Base-by-base conservation (phyloP, 2,797 vertebrate species). In the Lagorchestes hirsutus region DNA sequence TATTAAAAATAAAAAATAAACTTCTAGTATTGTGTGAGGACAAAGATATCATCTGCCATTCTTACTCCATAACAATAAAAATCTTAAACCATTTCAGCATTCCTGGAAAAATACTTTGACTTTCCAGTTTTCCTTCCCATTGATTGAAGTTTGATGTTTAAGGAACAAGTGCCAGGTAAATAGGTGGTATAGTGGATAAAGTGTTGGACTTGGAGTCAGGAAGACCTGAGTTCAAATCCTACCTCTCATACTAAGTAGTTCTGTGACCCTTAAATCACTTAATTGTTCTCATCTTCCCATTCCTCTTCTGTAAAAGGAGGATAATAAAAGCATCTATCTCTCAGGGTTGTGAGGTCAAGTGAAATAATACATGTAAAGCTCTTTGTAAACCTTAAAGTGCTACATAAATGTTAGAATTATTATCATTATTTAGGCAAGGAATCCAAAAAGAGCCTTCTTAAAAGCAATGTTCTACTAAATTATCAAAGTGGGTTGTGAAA, bases 61-160 rank as follows among this genome's bases (percentile, higher is more conserved):
- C 62, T 90, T 59, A 52, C 62, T 95, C 93, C n/a, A 91, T 3
- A 91, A 54, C 95, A 95, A 93, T 29, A 87, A 94, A 11, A 94
- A 50, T 91, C 82, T 59, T 91, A 96, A 96, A 91, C 54, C 90
- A 59, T 97, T 95, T 97, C 96, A 56, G 74, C 90, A 97, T 96
- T 97, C 94, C 24, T 93, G 92, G 57, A 74, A 92, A 50, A 92
- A 94, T 94, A 74, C 82, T 56, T 90, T 74, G 93, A 56, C 34
- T 50, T 96, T 97, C 93, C 67, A 94, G 92, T 94, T 67, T 93
- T 90, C 52, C 56, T 31, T 9, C 2, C 67, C 97, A 93, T 97
- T 96, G 59, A 96, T 95, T 95, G 96, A 92, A 55, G 55, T 94
- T 93, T 74, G 55, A 82, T 93, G 82, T 96, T 96, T 82, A 93